Percentiles rank a stretch among this genome's conserved stretches.
Conservation (phyloP, 1,140 invertebrate genomes). For the Cardiocondyla obscurior region DNA sequence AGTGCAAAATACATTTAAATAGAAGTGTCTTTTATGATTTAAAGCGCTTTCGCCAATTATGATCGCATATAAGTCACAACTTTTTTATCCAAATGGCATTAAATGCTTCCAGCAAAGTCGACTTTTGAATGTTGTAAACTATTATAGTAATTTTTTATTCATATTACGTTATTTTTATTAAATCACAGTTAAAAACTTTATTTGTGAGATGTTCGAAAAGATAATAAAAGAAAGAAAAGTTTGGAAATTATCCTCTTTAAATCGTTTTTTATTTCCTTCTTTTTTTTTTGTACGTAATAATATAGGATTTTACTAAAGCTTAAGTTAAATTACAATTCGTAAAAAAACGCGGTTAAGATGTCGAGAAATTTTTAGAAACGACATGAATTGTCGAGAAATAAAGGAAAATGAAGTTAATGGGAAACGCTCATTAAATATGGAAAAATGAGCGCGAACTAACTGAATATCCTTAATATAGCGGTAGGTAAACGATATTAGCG, state of each 20-base stretch:
- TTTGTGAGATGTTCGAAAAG: background rate
- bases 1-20: conserved; percentile 14
- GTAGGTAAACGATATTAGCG: background rate
- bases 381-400: background rate
- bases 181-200: background rate
- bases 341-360: background rate
- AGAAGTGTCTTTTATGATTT: conserved; percentile 1
- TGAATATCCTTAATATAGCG: background rate
- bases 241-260: background rate
- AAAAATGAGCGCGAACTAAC: background rate
- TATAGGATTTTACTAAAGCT: background rate
- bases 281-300: background rate
- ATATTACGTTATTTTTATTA: background rate
- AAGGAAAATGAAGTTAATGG: background rate
- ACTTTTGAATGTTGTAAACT: background rate
- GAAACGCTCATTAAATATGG: background rate
- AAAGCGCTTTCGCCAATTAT: conserved; percentile 5
- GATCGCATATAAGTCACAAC: background rate
- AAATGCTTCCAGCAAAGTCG: background rate
- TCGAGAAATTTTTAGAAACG: background rate
- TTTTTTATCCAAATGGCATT: background rate
- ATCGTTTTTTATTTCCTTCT: too few relatives aligned
- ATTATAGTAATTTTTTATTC: background rate
- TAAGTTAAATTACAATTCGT: background rate
- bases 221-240: background rate